Percentiles rank a stretch among this genome's conserved stretches.
These are phyloP conservation scores for Rotaria macrura DNA, from an alignment of 2,888 invertebrate species.

Conservation along the genomic window DNA sequence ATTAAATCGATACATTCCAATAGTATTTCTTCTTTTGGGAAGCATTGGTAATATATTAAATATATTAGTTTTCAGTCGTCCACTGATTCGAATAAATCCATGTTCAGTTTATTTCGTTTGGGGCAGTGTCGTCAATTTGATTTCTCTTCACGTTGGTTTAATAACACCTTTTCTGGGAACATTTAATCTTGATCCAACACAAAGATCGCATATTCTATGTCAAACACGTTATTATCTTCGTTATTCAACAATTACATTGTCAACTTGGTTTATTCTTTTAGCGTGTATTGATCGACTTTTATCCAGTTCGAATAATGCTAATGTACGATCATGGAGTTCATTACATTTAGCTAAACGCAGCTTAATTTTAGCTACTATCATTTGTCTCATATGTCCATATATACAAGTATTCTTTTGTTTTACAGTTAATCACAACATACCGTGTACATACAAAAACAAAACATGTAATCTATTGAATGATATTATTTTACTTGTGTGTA, in stretches of 20 bases:
- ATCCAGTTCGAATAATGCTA: background rate
- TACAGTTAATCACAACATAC: background rate
- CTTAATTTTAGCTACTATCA: background rate
- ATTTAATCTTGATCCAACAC: background rate
- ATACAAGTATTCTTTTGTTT: background rate
- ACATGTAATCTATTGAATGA: background rate
- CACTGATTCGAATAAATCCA: background rate
- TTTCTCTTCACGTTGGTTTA: slow-evolving; percentile 7
- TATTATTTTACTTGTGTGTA: background rate
- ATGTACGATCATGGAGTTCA: background rate
- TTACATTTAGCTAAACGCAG: background rate
- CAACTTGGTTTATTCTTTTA: background rate
- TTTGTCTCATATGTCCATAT: background rate
- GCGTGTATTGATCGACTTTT: background rate
- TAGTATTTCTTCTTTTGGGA: background rate
- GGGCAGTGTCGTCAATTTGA: background rate
- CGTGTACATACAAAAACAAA: background rate
- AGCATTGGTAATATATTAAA: background rate
- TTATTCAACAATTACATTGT: background rate
- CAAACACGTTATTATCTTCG: background rate
- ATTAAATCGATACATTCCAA: slow-evolving; percentile 16
- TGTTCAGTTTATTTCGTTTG: background rate
- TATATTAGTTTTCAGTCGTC: background rate
- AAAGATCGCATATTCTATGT: background rate
- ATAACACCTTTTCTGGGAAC: background rate